These are phyloP conservation scores for Scelioninae gen. 1 DNA, from an alignment of 2,888 invertebrate genomes.

Conservation along the genomic window DNA sequence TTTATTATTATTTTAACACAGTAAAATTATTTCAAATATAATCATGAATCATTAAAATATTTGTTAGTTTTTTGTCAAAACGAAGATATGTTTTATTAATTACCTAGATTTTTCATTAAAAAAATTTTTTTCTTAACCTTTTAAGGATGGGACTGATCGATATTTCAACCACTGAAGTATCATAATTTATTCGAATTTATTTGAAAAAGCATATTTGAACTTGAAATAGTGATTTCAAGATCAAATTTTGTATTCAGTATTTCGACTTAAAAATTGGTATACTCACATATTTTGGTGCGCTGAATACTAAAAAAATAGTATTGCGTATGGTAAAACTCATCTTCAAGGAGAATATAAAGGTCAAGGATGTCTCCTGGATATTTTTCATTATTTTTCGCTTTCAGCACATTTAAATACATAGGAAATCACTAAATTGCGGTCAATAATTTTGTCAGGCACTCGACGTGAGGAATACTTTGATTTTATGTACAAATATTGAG, in stretches of 20 bases:
- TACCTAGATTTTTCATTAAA: too few relatives aligned
- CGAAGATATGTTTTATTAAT: too few relatives aligned
- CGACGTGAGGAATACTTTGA: neutral
- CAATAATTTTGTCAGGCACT: neutral
- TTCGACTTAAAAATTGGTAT: constrained; percentile 2
- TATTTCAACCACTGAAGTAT: too few relatives aligned
- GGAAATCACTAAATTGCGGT: too few relatives aligned
- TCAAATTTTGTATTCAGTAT: constrained; percentile 11
- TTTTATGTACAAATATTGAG: neutral
- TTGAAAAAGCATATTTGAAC: neutral
- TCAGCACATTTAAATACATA: neutral
- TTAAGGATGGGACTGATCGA: too few relatives aligned
- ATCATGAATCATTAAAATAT: too few relatives aligned
- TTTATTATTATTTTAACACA: too few relatives aligned
- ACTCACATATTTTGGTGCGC: constrained; percentile 8
- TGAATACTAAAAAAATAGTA: constrained; percentile 13
- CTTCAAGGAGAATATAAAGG: constrained; percentile 22
- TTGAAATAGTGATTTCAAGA: constrained; percentile 9
- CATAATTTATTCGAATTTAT: too few relatives aligned
- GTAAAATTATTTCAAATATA: too few relatives aligned
- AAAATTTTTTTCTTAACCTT: too few relatives aligned
- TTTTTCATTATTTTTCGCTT: constrained; percentile 9
- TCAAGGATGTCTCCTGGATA: too few relatives aligned
- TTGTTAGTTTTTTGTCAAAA: too few relatives aligned
- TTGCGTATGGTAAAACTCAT: constrained; percentile 18